Evolutionary conservation across 1,140 invertebrate genomes (phyloP).

Genomic region (Heliothis subflexa): DNA sequence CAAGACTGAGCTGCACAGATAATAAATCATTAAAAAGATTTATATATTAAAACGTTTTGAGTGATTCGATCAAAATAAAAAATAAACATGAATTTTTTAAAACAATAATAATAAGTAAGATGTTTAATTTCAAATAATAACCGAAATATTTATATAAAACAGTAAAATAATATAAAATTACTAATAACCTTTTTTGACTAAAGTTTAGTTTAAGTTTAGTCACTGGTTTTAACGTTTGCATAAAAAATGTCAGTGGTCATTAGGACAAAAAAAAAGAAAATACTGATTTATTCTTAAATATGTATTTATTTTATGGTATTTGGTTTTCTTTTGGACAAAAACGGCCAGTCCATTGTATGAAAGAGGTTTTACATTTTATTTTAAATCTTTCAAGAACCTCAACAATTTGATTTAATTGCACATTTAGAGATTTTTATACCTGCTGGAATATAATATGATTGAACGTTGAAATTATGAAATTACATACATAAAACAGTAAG

Average conservation of each 20-base stretch:
- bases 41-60: too few species aligned
- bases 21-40: too few species aligned
- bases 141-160: background rate
- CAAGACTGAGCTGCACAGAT: too few species aligned
- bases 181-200: background rate
- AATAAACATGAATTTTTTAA: too few species aligned
- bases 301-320: background rate
- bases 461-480: too few species aligned
- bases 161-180: background rate
- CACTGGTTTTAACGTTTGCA: background rate
- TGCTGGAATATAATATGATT: too few species aligned
- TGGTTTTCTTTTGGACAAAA: background rate
- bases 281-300: background rate
- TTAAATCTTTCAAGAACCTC: background rate
- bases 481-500: too few species aligned
- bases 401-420: too few species aligned
- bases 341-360: background rate
- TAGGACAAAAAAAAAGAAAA: background rate
- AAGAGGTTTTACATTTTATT: constrained; percentile 5
- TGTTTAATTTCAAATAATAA: too few species aligned
- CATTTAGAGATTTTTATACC: too few species aligned
- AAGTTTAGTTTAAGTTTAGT: background rate
- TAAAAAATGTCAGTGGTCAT: background rate
- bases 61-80: too few species aligned
- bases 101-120: too few species aligned